phyloP scores from a whole-genome alignment of 1,140 invertebrate genomes.

The Cherax quadricarinatus region DNA sequence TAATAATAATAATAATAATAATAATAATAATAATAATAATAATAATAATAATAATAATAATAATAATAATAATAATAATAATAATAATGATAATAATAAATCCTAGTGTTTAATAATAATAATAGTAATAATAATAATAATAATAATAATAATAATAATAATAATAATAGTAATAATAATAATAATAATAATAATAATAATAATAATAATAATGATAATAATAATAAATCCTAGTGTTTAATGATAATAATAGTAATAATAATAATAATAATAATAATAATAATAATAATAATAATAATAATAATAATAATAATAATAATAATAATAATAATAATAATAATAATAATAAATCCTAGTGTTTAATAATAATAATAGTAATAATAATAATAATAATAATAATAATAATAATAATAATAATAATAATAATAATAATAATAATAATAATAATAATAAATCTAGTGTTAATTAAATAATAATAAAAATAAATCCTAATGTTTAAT shows the following conservation, averaged over 20 bases:
- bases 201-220: background rate
- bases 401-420: constrained; percentile 38
- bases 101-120: no score
- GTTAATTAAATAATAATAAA: no score
- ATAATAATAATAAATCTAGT: no score
- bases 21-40: constrained; percentile 50
- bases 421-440: constrained; percentile 26
- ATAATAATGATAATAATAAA: no score
- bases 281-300: constrained; percentile 18
- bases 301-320: constrained; percentile 31
- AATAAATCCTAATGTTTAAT: no score
- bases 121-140: constrained; percentile 36
- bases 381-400: constrained; percentile 37
- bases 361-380: constrained; percentile 37
- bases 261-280: constrained; percentile 6
- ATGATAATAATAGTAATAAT: constrained; percentile 10
- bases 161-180: constrained; percentile 17
- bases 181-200: constrained; percentile 27
- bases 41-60: constrained; percentile 55
- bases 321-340: constrained; percentile 32
- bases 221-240: no score
- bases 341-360: no score
- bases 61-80: constrained; percentile 52
- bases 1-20: constrained; percentile 43
- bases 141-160: constrained; percentile 40